Conservation (phyloP, 2,888 invertebrate species). For the Syritta pipiens region DNA sequence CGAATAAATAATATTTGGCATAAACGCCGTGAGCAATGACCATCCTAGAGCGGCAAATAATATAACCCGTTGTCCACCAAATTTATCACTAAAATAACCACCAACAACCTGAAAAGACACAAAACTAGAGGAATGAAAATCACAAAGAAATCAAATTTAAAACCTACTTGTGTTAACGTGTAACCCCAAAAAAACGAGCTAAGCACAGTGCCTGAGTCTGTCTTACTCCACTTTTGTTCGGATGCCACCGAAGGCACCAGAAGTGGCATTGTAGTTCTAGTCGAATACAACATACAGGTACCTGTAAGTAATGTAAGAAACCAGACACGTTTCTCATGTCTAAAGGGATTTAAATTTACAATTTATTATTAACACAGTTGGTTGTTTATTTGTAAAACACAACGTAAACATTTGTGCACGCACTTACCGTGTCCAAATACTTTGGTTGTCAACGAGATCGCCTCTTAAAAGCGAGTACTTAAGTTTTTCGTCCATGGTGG, state of each 20-base stretch:
- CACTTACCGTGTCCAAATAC: slow-evolving; percentile 77
- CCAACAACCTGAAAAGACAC: slow-evolving; percentile 77
- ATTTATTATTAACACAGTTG: slow-evolving; percentile 1
- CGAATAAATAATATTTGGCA: slow-evolving; percentile 81
- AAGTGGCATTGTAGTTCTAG: slow-evolving; percentile 84
- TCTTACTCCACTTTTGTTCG: slow-evolving; percentile 85
- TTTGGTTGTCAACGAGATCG: slow-evolving; percentile 78
- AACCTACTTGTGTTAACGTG: slow-evolving; percentile 82
- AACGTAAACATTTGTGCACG: neutral
- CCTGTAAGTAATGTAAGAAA: slow-evolving; percentile 82
- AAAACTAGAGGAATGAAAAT: neutral
- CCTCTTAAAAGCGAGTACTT: slow-evolving; percentile 79
- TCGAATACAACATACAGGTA: slow-evolving; percentile 84
- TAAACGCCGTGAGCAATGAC: slow-evolving; percentile 81
- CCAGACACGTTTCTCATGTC: slow-evolving; percentile 82
- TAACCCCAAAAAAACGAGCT: slow-evolving; percentile 89
- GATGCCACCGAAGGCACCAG: slow-evolving; percentile 83
- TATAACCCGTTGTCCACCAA: slow-evolving; percentile 84
- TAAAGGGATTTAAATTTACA: slow-evolving; percentile 70
- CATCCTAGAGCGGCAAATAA: slow-evolving; percentile 83
- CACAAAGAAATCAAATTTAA: neutral
- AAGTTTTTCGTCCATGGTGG: slow-evolving; percentile 77
- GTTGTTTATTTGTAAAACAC: neutral
- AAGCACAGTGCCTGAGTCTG: slow-evolving; percentile 84
- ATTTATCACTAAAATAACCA: slow-evolving; percentile 82